These are phyloP conservation scores for Andrena chrysosceles DNA, from an alignment of 2,888 invertebrate genomes.

Conservation along the genomic window DNA sequence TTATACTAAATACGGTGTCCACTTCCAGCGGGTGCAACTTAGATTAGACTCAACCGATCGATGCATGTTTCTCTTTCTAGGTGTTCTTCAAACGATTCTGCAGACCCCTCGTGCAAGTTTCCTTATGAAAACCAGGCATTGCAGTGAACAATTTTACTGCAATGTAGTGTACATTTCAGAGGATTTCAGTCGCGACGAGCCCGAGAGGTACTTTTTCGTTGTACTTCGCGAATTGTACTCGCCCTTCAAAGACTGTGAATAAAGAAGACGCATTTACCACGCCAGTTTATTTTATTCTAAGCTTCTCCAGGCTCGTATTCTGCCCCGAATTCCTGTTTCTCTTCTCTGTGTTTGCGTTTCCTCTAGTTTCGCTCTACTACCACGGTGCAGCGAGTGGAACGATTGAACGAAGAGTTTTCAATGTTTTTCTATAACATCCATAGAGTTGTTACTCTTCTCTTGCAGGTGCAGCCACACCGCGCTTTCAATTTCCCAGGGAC, in stretches of 20 bases:
- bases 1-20: no score
- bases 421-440: neutral
- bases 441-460: conserved; percentile 51
- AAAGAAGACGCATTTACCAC: conserved; percentile 9
- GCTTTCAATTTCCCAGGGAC: neutral
- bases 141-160: neutral
- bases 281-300: neutral
- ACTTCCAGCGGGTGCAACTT: neutral
- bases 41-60: neutral
- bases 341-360: neutral
- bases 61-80: neutral
- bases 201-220: neutral
- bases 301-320: no score
- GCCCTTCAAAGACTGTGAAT: conserved; percentile 16
- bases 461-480: conserved; percentile 43
- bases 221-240: conserved; percentile 14
- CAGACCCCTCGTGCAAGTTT: no score
- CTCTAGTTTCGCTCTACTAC: no score
- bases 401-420: neutral
- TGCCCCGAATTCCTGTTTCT: neutral
- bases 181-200: neutral
- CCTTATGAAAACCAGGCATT: no score
- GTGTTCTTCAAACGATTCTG: neutral
- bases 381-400: no score
- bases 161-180: neutral